Evolutionary conservation across 2,797 vertebrate genomes (phyloP).

Genomic region (Sebastes matsubarae): DNA sequence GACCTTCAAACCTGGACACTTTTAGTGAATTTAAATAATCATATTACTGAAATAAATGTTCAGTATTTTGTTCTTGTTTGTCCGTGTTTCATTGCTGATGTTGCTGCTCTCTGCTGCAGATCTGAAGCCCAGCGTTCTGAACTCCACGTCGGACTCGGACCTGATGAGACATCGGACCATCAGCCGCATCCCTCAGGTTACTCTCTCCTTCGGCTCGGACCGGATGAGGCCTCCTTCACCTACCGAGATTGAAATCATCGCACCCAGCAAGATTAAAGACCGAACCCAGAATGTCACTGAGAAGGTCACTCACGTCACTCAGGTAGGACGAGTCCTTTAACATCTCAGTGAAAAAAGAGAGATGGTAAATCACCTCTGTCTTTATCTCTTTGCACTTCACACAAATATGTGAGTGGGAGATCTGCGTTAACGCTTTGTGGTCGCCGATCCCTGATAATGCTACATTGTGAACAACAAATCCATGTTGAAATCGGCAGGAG

Average conservation of each 20-base stretch:
- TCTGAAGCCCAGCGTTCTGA: slow-evolving; percentile 86
- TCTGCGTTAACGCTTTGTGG: too few species aligned
- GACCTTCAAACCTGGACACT: neutral
- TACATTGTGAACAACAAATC: too few species aligned
- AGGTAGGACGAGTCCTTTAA: slow-evolving; percentile 60
- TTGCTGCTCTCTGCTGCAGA: slow-evolving; percentile 58
- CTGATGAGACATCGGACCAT: slow-evolving; percentile 90
- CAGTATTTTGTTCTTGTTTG: neutral
- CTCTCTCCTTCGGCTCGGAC: slow-evolving; percentile 92
- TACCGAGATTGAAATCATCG: slow-evolving; percentile 95
- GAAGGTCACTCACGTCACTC: slow-evolving; percentile 96
- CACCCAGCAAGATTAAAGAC: slow-evolving; percentile 95
- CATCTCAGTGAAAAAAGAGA: neutral
- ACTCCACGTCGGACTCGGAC: slow-evolving; percentile 91
- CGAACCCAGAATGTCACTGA: slow-evolving; percentile 97
- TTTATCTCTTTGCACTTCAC: neutral
- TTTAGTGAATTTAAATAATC: neutral
- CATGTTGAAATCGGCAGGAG: fast-evolving
- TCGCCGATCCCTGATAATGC: too few species aligned
- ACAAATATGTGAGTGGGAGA: too few species aligned
- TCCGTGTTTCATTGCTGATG: neutral
- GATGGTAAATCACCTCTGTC: neutral
- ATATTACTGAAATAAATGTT: neutral
- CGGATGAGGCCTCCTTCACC: slow-evolving; percentile 91
- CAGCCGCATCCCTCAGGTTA: slow-evolving; percentile 93